Evolutionary conservation across 2,797 vertebrate species (phyloP).

Genomic region (Manis pentadactyla): DNA sequence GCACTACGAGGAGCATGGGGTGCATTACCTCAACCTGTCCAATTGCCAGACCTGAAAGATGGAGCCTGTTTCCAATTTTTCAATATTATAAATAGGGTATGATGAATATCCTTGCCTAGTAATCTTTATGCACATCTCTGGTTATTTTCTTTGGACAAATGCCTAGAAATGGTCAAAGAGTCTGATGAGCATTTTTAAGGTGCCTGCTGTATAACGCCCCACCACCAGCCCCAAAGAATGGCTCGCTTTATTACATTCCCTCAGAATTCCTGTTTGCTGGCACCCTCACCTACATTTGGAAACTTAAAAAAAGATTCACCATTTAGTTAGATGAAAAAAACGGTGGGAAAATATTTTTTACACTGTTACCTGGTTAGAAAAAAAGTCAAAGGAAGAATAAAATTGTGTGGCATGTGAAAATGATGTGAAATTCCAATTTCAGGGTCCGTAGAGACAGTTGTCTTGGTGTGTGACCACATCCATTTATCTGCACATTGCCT

Average conservation of each 20-base stretch:
- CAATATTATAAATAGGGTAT: constrained; percentile 69
- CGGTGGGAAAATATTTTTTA: constrained; percentile 11
- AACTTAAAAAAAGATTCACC: constrained; percentile 2
- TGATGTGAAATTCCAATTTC: background rate
- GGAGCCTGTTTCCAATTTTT: constrained; percentile 74
- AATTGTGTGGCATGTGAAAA: background rate
- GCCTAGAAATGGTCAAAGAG: constrained; percentile 73
- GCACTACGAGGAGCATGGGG: constrained; percentile 55
- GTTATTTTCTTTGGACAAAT: constrained; percentile 72
- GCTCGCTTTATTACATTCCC: constrained; percentile 32
- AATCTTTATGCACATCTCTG: constrained; percentile 66
- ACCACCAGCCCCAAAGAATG: constrained; percentile 42
- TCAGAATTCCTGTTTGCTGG: constrained; percentile 46
- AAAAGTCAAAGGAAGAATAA: constrained; percentile 26
- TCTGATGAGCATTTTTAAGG: constrained; percentile 63
- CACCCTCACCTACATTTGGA: constrained; percentile 40
- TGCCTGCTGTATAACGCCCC: constrained; percentile 41
- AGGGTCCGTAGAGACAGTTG: background rate
- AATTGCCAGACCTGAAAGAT: constrained; percentile 55
- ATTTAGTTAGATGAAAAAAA: background rate
- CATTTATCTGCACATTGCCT: background rate
- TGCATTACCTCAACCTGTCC: constrained; percentile 55
- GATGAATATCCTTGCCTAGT: constrained; percentile 66
- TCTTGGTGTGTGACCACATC: background rate
- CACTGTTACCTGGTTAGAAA: constrained; percentile 13